A percentile compares a stretch with the other conserved stretches of the same genome.
Conservation (phyloP, 2,888 invertebrate genomes). For the Drosophila histrio region DNA sequence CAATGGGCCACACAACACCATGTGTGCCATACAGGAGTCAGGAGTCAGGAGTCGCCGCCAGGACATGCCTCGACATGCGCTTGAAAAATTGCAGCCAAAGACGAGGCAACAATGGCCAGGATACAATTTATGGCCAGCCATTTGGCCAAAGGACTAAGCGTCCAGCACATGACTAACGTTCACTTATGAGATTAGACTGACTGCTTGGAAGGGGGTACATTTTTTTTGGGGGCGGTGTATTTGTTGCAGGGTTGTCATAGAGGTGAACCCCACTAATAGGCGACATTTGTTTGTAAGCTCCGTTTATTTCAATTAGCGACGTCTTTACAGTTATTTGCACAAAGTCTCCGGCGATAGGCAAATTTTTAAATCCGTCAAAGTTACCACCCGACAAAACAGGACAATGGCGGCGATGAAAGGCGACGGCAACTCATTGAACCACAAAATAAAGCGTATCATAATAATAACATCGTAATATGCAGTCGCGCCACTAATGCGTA, state of each 20-base stretch:
- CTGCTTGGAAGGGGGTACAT: background rate
- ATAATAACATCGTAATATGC: conserved; percentile 82
- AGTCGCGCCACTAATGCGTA: conserved; percentile 82
- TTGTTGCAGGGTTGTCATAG: background rate
- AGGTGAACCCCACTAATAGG: conserved; percentile 13
- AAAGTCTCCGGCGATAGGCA: conserved; percentile 58
- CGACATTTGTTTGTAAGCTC: conserved; percentile 42
- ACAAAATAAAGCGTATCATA: conserved; percentile 83
- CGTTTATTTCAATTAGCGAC: conserved; percentile 79
- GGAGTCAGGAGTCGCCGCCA: conserved; percentile 14
- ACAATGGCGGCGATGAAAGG: conserved; percentile 42
- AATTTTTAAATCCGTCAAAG: conserved; percentile 75
- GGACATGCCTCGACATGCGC: conserved; percentile 52
- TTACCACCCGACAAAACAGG: conserved; percentile 57
- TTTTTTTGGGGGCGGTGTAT: background rate
- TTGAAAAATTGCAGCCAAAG: conserved; percentile 74
- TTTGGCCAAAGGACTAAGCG: conserved; percentile 65
- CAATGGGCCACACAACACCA: conserved; percentile 41
- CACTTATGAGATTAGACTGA: conserved; percentile 78
- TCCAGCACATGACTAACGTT: conserved; percentile 71
- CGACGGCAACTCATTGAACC: conserved; percentile 79
- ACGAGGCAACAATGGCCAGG: conserved; percentile 60
- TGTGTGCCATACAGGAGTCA: conserved; percentile 47
- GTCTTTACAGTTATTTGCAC: conserved; percentile 71
- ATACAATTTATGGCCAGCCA: conserved; percentile 76